These are phyloP conservation scores for Phrynocephalus vlangalii DNA, from an alignment of 2,797 vertebrate species.

Conservation along the genomic window DNA sequence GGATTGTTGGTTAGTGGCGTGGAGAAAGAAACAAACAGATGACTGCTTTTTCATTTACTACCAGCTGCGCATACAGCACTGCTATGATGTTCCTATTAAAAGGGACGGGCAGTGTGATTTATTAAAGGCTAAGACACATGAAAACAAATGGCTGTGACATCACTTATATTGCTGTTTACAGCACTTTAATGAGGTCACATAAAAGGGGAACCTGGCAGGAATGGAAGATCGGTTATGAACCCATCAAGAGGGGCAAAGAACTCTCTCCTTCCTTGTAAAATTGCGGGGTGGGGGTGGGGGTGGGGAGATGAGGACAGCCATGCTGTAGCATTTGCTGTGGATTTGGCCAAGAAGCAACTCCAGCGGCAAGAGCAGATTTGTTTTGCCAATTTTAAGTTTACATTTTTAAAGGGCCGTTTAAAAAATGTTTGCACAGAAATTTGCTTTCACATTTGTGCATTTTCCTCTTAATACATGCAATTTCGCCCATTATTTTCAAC, in stretches of 20 bases:
- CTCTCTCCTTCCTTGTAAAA: neutral
- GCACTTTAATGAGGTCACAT: constrained; percentile 78
- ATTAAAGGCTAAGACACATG: constrained; percentile 81
- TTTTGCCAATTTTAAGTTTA: too few species aligned
- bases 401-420: too few species aligned
- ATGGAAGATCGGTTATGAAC: constrained; percentile 63
- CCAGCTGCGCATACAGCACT: too few species aligned
- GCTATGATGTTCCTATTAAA: constrained; percentile 84
- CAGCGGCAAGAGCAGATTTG: too few species aligned
- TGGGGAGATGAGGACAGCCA: neutral
- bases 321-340: too few species aligned
- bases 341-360: too few species aligned
- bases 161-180: constrained; percentile 83
- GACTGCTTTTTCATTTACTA: constrained; percentile 82
- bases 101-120: too few species aligned
- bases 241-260: constrained; percentile 59
- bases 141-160: constrained; percentile 84
- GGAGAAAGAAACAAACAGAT: constrained; percentile 62
- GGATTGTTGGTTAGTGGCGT: too few species aligned
- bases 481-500: too few species aligned
- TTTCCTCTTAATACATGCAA: too few species aligned
- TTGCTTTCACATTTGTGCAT: too few species aligned
- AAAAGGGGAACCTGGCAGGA: constrained; percentile 72
- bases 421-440: too few species aligned
- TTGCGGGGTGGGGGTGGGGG: neutral